Conservation (phyloP, 2,888 invertebrate species). For the Branchellion lobata region DNA sequence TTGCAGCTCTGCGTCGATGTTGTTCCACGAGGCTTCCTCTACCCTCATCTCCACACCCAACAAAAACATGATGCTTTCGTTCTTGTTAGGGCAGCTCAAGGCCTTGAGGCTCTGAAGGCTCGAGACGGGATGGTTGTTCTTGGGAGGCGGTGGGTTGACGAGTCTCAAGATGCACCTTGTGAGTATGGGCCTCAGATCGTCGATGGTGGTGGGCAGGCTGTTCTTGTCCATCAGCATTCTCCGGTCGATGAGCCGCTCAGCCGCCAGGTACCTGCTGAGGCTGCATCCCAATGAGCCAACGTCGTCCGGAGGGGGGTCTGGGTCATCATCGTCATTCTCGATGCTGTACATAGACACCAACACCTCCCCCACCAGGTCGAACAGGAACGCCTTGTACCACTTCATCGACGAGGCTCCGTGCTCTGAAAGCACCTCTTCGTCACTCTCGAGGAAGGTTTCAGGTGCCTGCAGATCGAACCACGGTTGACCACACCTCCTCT, state of each 20-base stretch:
- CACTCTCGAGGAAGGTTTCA: neutral
- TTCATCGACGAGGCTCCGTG: neutral
- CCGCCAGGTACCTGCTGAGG: neutral
- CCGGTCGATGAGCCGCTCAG: neutral
- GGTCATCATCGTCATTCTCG: neutral
- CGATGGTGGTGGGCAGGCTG: constrained; percentile 6
- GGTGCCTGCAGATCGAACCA: constrained; percentile 15
- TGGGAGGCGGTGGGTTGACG: neutral
- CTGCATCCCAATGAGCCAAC: too few relatives aligned
- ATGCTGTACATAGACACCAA: neutral
- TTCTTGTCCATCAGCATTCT: neutral
- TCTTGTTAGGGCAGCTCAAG: neutral
- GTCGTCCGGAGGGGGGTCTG: neutral
- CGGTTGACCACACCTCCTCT: constrained; percentile 28
- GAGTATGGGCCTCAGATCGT: constrained; percentile 28
- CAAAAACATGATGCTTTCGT: neutral
- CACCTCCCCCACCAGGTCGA: constrained; percentile 33
- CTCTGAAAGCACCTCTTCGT: neutral
- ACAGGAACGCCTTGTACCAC: constrained; percentile 23
- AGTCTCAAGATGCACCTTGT: neutral
- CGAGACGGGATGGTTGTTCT: neutral
- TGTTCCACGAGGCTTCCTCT: constrained; percentile 30
- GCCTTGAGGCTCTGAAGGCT: neutral
- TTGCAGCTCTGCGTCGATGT: constrained; percentile 16
- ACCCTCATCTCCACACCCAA: constrained; percentile 17